These are phyloP conservation scores for Psettodes erumei DNA, from an alignment of 2,113 vertebrate genomes.

Conservation along the genomic window DNA sequence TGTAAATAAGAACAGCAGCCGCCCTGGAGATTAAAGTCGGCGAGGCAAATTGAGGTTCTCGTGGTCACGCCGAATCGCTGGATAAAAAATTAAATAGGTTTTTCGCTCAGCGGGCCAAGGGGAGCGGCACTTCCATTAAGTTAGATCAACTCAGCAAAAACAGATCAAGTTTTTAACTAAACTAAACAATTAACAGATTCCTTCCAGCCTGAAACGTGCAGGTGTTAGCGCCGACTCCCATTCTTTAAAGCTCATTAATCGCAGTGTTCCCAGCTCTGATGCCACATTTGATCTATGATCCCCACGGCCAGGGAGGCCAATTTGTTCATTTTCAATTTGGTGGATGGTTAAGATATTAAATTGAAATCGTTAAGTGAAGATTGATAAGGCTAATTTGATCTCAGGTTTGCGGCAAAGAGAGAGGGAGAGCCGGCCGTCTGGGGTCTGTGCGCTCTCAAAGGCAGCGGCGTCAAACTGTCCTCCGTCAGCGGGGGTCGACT, in stretches of 20 bases:
- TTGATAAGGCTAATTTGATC: slow-evolving; percentile 31
- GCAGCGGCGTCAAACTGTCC: background rate
- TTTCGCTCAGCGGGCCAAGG: background rate
- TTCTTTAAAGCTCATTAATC: slow-evolving; percentile 29
- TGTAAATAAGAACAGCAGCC: slow-evolving; percentile 43
- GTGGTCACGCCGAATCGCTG: slow-evolving; percentile 5
- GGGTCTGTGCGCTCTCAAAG: background rate
- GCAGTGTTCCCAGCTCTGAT: background rate
- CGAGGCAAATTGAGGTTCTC: slow-evolving; percentile 10
- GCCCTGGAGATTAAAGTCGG: slow-evolving; percentile 15
- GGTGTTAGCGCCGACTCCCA: background rate
- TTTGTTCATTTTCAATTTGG: slow-evolving; percentile 51
- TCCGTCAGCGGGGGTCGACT: background rate
- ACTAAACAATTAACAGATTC: slow-evolving; percentile 9
- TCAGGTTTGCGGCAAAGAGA: background rate
- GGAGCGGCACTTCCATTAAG: slow-evolving; percentile 10
- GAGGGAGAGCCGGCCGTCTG: background rate
- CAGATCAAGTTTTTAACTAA: slow-evolving; percentile 10
- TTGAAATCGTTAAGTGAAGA: slow-evolving; percentile 25
- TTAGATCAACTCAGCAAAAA: slow-evolving; percentile 10
- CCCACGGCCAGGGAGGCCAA: background rate
- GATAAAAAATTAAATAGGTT: background rate
- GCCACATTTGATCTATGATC: slow-evolving; percentile 40
- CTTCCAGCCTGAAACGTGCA: background rate
- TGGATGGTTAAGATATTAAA: slow-evolving; percentile 25